Evolutionary conservation across 2,888 invertebrate genomes (phyloP).

Genomic region (Teinopalpus imperialis): DNA sequence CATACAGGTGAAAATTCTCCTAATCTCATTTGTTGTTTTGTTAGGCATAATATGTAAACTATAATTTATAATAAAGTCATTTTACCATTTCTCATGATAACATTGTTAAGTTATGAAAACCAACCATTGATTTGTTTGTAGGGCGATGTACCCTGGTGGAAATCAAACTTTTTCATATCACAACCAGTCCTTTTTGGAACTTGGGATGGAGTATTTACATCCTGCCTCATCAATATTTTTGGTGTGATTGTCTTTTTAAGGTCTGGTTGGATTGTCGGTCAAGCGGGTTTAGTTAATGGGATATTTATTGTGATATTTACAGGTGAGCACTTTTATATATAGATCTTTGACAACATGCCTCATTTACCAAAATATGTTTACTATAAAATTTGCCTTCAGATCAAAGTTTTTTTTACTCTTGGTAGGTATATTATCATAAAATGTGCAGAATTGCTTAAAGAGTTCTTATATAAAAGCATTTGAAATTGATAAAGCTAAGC

Average conservation of each 20-base stretch:
- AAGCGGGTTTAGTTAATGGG: conserved; percentile 91
- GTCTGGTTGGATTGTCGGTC: conserved; percentile 98
- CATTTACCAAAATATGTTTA: too few species aligned
- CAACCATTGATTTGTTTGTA: conserved; percentile 45
- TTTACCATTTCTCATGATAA: too few species aligned
- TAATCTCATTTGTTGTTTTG: neutral
- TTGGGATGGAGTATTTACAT: conserved; percentile 99
- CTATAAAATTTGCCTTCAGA: too few species aligned
- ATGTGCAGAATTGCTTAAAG: too few species aligned
- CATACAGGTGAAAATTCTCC: conserved; percentile 90
- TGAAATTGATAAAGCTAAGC: too few species aligned
- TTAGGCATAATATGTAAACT: too few species aligned
- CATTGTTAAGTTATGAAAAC: too few species aligned
- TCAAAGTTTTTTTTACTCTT: too few species aligned
- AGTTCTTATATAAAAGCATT: too few species aligned
- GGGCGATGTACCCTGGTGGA: conserved; percentile 96
- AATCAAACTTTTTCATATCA: conserved; percentile 97
- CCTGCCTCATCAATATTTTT: conserved; percentile 98
- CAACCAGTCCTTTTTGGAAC: conserved; percentile 98
- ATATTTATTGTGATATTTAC: conserved; percentile 91
- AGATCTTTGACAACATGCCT: too few species aligned
- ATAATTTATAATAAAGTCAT: too few species aligned
- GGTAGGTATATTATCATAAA: too few species aligned
- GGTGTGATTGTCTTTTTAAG: conserved; percentile 98
- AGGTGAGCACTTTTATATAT: conserved; percentile 74